These are phyloP conservation scores for Thunnus maccoyii DNA, from an alignment of 2,113 vertebrate species.

Conservation along the genomic window DNA sequence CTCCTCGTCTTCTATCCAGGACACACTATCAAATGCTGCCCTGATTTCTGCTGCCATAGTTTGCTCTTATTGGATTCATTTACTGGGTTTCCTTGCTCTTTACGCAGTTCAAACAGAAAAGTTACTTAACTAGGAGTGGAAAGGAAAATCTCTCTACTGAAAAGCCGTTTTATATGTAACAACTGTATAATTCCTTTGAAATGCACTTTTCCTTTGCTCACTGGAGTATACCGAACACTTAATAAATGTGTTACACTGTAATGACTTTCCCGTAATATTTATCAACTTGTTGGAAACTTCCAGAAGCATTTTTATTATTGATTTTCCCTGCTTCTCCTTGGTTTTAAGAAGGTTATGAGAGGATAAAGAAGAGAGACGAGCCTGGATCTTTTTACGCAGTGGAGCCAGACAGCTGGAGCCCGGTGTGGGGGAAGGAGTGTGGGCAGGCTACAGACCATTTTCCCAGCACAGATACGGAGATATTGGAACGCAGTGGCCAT, in stretches of 20 bases:
- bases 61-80: slow-evolving; percentile 21
- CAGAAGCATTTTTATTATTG: slow-evolving; percentile 72
- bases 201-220: slow-evolving; percentile 9
- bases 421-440: slow-evolving; percentile 69
- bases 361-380: slow-evolving; percentile 75
- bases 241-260: slow-evolving; percentile 24
- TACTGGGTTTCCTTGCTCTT: neutral
- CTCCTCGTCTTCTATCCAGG: slow-evolving; percentile 44
- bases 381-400: slow-evolving; percentile 84
- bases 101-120: neutral
- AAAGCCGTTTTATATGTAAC: neutral
- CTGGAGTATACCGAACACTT: neutral
- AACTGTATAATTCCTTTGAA: neutral
- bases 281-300: slow-evolving; percentile 72
- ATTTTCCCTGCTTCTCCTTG: slow-evolving; percentile 65
- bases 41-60: slow-evolving; percentile 39
- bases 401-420: slow-evolving; percentile 82
- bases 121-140: neutral
- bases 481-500: slow-evolving; percentile 79
- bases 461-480: slow-evolving; percentile 78
- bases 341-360: slow-evolving; percentile 77
- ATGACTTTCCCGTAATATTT: slow-evolving; percentile 54
- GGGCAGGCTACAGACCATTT: slow-evolving; percentile 68
- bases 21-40: slow-evolving; percentile 55
- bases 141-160: neutral